Evolutionary conservation across 2,797 vertebrate genomes (phyloP).

Genomic region (Liparis tanakae): DNA sequence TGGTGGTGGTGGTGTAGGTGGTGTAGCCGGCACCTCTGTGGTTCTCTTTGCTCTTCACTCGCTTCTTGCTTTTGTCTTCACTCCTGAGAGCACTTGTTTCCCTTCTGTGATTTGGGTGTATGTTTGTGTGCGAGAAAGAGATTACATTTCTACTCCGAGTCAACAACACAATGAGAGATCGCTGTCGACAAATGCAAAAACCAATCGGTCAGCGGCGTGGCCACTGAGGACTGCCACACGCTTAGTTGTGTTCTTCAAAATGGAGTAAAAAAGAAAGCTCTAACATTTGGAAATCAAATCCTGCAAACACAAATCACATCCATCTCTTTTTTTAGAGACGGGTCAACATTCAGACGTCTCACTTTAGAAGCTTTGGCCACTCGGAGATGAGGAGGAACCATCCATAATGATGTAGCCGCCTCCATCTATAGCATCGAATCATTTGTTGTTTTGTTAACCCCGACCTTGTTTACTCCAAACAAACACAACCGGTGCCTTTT

Average conservation of each 20-base stretch:
- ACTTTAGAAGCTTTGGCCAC: conserved; percentile 1
- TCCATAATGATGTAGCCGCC: conserved; percentile 13
- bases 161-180: conserved; percentile 19
- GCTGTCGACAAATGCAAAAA: conserved; percentile 15
- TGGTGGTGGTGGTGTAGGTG: background rate
- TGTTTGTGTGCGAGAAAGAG: conserved; percentile 21
- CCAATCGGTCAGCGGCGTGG: conserved; percentile 25
- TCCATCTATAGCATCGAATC: conserved; percentile 39
- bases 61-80: conserved; percentile 33
- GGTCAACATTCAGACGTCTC: background rate
- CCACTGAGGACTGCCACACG: conserved; percentile 19
- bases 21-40: conserved; percentile 28
- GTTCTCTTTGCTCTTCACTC: conserved; percentile 29
- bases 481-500: conserved; percentile 64
- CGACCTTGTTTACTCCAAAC: conserved; percentile 39
- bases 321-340: background rate
- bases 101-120: conserved; percentile 18
- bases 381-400: background rate
- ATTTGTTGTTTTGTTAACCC: conserved; percentile 44
- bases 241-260: conserved; percentile 17
- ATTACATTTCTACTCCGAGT: conserved; percentile 26
- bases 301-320: background rate
- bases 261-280: background rate
- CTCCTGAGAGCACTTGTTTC: conserved; percentile 46
- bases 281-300: conserved; percentile 2